Conservation (phyloP, 2,888 invertebrate genomes). For the Argynnis bischoffii region DNA sequence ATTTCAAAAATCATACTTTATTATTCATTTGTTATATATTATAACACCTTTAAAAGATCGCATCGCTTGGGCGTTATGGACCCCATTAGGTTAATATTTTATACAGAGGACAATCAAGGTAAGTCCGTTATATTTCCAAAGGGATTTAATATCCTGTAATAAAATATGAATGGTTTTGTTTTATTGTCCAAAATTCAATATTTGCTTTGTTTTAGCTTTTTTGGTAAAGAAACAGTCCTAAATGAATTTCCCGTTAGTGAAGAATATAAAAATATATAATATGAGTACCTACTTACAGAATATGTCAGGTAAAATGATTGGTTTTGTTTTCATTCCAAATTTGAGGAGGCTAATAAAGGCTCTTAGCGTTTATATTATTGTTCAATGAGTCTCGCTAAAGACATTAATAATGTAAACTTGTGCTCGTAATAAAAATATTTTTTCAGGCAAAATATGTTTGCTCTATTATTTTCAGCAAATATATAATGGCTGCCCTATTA, state of each 20-base stretch:
- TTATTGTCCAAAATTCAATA: slow-evolving; percentile 13
- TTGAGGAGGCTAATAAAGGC: no score
- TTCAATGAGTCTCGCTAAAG: no score
- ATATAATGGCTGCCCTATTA: no score
- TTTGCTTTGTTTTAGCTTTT: not conserved
- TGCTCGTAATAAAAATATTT: no score
- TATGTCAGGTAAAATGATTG: no score
- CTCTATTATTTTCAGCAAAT: no score
- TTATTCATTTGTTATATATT: slow-evolving; percentile 7
- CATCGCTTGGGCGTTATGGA: slow-evolving; percentile 10
- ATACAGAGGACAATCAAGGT: slow-evolving; percentile 29
- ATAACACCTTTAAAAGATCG: slow-evolving; percentile 22
- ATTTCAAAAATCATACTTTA: slow-evolving; percentile 11
- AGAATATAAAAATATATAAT: no score
- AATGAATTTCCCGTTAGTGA: not conserved
- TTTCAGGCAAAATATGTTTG: no score
- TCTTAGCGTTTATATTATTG: no score
- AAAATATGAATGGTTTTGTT: slow-evolving; percentile 8
- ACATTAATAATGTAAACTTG: no score
- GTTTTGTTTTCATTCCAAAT: no score
- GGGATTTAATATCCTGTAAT: slow-evolving; percentile 19
- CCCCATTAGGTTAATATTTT: slow-evolving; percentile 27
- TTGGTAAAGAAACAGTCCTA: not conserved
- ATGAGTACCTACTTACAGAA: no score
- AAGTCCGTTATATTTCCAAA: slow-evolving; percentile 19